A percentile compares a stretch with the other conserved stretches of the same genome.
Conservation (phyloP, 2,888 invertebrate species). For the Branchellion lobata region DNA sequence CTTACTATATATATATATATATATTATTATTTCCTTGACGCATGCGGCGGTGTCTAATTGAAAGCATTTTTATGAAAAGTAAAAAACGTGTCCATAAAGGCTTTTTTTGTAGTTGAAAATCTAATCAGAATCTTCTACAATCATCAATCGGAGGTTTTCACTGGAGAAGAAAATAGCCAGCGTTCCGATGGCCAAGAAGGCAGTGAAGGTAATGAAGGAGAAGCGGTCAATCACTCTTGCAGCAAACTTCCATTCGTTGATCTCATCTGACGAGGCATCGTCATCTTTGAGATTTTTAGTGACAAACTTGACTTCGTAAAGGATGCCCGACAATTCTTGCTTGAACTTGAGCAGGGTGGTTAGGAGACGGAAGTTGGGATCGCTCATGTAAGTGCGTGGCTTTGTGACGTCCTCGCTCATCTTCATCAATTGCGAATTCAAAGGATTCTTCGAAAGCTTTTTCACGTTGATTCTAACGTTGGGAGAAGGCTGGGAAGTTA, state of each 20-base stretch:
- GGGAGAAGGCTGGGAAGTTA: slow-evolving; percentile 45
- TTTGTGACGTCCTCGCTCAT: not conserved
- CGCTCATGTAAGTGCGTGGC: slow-evolving; percentile 15
- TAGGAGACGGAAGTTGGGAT: not conserved
- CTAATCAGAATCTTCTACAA: not conserved
- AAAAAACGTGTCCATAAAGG: too few relatives aligned
- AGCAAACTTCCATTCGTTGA: slow-evolving; percentile 48
- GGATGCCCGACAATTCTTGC: slow-evolving; percentile 51
- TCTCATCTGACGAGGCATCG: slow-evolving; percentile 32
- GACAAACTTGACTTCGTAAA: slow-evolving; percentile 53
- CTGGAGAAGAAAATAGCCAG: slow-evolving; percentile 48
- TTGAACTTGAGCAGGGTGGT: slow-evolving; percentile 28
- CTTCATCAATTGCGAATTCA: not conserved
- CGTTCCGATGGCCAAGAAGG: slow-evolving; percentile 47
- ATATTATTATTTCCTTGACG: too few relatives aligned
- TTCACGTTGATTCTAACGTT: slow-evolving; percentile 43
- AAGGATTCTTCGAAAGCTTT: not conserved
- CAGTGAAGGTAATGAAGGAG: slow-evolving; percentile 48
- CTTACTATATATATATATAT: too few relatives aligned
- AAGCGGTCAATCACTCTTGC: slow-evolving; percentile 51
- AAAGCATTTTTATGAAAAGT: too few relatives aligned
- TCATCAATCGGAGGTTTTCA: slow-evolving; percentile 30
- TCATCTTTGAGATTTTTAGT: slow-evolving; percentile 52
- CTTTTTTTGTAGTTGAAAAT: not conserved
- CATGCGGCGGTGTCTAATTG: too few relatives aligned